These are phyloP conservation scores for Phyllotis vaccarum DNA, from an alignment of 2,797 vertebrate genomes.

Conservation along the genomic window DNA sequence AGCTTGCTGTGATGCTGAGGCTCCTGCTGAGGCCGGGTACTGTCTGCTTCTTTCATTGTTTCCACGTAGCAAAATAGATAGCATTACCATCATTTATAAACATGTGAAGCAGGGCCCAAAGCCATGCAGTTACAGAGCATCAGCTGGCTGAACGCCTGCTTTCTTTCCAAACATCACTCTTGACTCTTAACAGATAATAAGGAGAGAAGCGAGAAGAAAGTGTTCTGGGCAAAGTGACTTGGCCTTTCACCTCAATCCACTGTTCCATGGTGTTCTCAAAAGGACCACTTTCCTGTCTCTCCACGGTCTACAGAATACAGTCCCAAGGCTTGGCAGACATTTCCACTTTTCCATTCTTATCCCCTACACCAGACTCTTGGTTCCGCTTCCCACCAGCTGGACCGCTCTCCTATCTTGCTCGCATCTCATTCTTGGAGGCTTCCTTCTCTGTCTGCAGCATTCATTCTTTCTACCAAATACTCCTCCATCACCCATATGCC, in stretches of 20 bases:
- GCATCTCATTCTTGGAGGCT: not conserved
- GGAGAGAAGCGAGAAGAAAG: slow-evolving; percentile 36
- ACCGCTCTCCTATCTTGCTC: not conserved
- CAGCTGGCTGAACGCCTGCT: slow-evolving; percentile 8
- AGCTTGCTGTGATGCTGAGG: not conserved
- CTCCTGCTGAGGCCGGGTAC: not conserved
- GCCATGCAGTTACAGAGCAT: slow-evolving; percentile 19
- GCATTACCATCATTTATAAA: slow-evolving; percentile 2
- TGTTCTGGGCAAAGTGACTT: slow-evolving; percentile 28
- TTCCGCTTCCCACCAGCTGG: not conserved
- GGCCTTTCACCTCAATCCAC: not conserved
- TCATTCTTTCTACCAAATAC: not conserved
- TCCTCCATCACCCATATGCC: not conserved
- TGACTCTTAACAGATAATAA: slow-evolving; percentile 49
- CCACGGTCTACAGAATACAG: not conserved
- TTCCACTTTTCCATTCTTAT: not conserved
- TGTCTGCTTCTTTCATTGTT: not conserved
- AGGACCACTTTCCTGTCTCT: slow-evolving; percentile 40
- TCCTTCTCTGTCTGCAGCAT: not conserved
- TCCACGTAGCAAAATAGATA: not conserved
- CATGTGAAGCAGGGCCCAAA: slow-evolving; percentile 49
- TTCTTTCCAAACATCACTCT: not conserved
- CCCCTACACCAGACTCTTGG: not conserved
- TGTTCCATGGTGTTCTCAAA: not conserved
- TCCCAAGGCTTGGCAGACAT: slow-evolving; percentile 6